Evolutionary conservation across 2,113 vertebrate genomes (phyloP).

Genomic region (Oreocharis arfaki): DNA sequence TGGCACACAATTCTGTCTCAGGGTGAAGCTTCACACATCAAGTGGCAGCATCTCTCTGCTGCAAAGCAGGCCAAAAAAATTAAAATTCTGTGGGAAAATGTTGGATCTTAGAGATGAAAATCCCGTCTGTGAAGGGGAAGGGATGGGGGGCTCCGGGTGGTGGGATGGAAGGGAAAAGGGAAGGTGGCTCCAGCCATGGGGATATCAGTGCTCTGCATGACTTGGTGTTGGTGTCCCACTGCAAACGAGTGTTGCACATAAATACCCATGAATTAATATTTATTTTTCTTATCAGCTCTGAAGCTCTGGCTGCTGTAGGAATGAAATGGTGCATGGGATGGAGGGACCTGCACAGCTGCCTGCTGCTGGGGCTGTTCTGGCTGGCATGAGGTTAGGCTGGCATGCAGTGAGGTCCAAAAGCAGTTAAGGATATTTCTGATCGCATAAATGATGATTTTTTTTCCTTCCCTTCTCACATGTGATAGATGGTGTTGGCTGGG

Average conservation of each 20-base stretch:
- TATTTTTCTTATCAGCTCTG: neutral
- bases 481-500: neutral
- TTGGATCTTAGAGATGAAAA: neutral
- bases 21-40: neutral
- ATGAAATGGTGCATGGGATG: neutral
- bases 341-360: neutral
- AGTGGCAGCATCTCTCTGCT: neutral
- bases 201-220: no score
- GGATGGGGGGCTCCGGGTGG: neutral
- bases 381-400: neutral
- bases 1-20: neutral
- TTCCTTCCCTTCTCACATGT: neutral
- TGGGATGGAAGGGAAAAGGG: neutral
- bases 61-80: neutral
- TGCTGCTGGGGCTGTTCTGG: neutral
- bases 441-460: neutral
- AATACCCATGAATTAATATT: neutral
- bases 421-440: neutral
- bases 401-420: neutral
- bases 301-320: neutral
- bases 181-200: neutral
- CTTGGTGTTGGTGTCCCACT: neutral
- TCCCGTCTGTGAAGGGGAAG: neutral
- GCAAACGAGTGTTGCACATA: accelerated
- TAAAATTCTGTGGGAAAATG: neutral